Conservation (phyloP, 2,888 invertebrate species). For the Amphipoea lucens region DNA sequence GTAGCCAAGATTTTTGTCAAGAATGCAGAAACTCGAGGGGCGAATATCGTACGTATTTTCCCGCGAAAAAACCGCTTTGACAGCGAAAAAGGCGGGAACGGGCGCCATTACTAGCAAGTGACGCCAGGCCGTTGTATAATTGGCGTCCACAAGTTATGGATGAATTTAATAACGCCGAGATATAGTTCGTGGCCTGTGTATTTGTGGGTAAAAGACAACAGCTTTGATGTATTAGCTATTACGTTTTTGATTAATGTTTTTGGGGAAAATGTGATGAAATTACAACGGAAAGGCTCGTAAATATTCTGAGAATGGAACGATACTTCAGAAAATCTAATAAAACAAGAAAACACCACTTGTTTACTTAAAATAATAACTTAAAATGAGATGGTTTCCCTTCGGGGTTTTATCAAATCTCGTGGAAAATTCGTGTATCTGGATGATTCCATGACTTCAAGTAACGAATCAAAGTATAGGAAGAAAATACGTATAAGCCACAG, state of each 20-base stretch:
- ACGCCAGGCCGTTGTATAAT: conserved; percentile 85
- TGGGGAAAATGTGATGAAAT: conserved; percentile 29
- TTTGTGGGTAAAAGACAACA: conserved; percentile 67
- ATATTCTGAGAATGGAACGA: background rate
- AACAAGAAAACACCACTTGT: background rate
- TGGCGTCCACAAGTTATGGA: conserved; percentile 80
- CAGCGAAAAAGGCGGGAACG: conserved; percentile 89
- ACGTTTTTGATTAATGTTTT: conserved; percentile 43
- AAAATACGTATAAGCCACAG: too few relatives aligned
- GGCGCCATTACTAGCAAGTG: conserved; percentile 92
- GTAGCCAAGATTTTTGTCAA: conserved; percentile 66
- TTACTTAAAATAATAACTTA: background rate
- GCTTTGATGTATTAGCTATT: conserved; percentile 59
- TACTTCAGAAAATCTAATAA: background rate
- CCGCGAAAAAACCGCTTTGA: conserved; percentile 88
- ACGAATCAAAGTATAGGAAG: background rate
- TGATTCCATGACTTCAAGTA: background rate
- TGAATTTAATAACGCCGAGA: conserved; percentile 74
- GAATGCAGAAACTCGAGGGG: conserved; percentile 68
- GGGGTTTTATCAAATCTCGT: background rate
- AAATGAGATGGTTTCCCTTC: background rate
- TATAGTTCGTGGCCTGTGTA: conserved; percentile 58
- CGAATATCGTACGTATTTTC: conserved; percentile 76
- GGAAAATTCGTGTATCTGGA: background rate
- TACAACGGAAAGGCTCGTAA: conserved; percentile 7